Conservation (phyloP, 2,113 vertebrate species). For the Sphaerodactylus townsendi region DNA sequence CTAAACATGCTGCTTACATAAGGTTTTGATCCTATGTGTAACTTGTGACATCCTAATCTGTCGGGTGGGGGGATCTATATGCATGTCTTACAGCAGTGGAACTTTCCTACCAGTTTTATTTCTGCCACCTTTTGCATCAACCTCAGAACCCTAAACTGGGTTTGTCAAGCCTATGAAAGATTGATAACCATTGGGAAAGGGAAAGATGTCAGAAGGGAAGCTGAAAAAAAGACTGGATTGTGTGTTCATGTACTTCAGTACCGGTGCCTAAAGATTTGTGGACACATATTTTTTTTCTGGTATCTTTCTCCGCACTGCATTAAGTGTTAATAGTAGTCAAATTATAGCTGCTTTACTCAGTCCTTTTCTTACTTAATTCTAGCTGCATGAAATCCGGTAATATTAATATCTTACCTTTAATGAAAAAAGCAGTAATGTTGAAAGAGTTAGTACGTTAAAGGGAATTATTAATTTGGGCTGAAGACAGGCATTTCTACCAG, state of each 20-base stretch:
- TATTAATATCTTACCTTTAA: constrained; percentile 35
- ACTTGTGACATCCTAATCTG: not conserved
- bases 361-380: constrained; percentile 46
- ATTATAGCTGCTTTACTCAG: not conserved
- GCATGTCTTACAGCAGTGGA: not conserved
- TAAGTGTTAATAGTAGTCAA: constrained; percentile 24
- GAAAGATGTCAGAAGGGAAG: not conserved
- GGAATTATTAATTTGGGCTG: constrained; percentile 20
- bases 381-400: constrained; percentile 16
- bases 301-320: not conserved
- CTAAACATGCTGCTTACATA: not conserved
- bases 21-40: not conserved
- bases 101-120: not conserved
- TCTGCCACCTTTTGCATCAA: not conserved
- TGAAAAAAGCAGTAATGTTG: not conserved
- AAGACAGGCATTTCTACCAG: constrained; percentile 7
- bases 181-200: not conserved
- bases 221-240: not conserved
- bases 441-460: constrained; percentile 20
- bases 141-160: not conserved
- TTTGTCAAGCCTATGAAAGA: not conserved
- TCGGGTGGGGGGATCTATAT: not conserved
- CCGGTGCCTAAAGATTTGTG: not conserved
- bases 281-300: not conserved
- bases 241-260: not conserved